A percentile compares a stretch with the other conserved stretches of the same genome.
phyloP scores from a whole-genome alignment of 2,888 invertebrate species.

The Suillia variegata region DNA sequence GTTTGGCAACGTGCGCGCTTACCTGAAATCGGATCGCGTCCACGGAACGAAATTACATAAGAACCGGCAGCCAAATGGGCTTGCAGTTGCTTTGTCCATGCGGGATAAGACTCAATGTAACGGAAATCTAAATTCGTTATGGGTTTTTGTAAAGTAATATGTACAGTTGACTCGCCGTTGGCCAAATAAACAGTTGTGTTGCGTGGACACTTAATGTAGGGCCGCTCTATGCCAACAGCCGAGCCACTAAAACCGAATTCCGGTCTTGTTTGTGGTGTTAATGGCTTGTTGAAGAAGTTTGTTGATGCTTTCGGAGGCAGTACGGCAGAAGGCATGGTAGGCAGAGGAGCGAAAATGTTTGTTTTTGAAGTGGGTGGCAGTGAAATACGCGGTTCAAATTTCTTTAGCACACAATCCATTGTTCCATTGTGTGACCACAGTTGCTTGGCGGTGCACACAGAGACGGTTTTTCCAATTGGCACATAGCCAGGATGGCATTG shows the following conservation, averaged over 20 bases:
- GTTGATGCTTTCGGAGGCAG: background rate
- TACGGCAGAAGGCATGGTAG: constrained; percentile 14
- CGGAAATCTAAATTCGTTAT: constrained; percentile 72
- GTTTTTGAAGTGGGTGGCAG: constrained; percentile 15
- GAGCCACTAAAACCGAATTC: background rate
- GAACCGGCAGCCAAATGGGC: constrained; percentile 67
- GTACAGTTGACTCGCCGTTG: constrained; percentile 48
- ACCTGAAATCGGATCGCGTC: constrained; percentile 65
- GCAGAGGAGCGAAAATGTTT: constrained; percentile 1
- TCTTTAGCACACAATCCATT: constrained; percentile 43
- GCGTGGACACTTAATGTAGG: constrained; percentile 70
- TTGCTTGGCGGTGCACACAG: constrained; percentile 52
- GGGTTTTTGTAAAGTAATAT: constrained; percentile 63
- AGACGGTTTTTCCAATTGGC: constrained; percentile 47
- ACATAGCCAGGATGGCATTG: constrained; percentile 63
- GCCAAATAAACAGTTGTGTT: constrained; percentile 67
- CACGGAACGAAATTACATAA: constrained; percentile 67
- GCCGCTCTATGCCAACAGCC: constrained; percentile 52
- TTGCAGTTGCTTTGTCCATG: constrained; percentile 68
- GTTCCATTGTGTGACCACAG: constrained; percentile 55
- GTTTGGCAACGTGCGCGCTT: constrained; percentile 67
- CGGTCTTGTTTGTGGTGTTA: background rate
- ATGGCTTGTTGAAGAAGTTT: background rate
- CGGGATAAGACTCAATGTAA: constrained; percentile 66
- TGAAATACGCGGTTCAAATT: constrained; percentile 8